phyloP scores from a whole-genome alignment of 2,113 vertebrate genomes.

The Cottus gobio region DNA sequence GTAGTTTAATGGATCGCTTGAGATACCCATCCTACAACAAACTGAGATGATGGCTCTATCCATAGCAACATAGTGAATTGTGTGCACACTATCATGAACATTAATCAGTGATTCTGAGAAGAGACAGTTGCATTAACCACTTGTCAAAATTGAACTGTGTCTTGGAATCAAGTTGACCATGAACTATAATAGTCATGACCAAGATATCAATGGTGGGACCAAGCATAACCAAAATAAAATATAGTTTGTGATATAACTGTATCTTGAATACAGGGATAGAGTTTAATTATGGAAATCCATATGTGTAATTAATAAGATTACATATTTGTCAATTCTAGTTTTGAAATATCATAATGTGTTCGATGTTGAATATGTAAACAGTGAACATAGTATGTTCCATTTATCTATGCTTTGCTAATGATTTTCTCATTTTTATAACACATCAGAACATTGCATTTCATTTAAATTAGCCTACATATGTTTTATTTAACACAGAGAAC shows the following conservation, averaged over 20 bases:
- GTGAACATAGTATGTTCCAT: background rate
- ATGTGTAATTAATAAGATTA: background rate
- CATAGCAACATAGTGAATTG: slow-evolving; percentile 66
- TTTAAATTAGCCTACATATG: background rate
- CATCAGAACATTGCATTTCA: background rate
- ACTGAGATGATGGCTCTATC: slow-evolving; percentile 54
- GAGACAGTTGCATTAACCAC: slow-evolving; percentile 36
- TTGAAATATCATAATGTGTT: background rate
- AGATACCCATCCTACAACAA: slow-evolving; percentile 52
- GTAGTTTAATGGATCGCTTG: slow-evolving; percentile 68
- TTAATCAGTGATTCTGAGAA: slow-evolving; percentile 63
- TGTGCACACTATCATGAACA: slow-evolving; percentile 42
- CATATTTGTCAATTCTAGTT: background rate
- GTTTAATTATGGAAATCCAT: background rate
- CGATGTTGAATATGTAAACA: background rate
- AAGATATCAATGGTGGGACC: background rate
- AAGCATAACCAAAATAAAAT: background rate
- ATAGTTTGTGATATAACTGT: background rate
- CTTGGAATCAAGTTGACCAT: slow-evolving; percentile 3
- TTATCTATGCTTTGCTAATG: too few relatives aligned
- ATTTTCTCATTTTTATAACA: background rate
- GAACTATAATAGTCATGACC: slow-evolving; percentile 33
- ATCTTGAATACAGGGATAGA: background rate
- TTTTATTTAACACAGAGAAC: background rate
- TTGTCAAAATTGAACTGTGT: slow-evolving; percentile 16